Base-by-base conservation (phyloP, 2,113 vertebrate genomes). In the Daubentonia madagascariensis region DNA sequence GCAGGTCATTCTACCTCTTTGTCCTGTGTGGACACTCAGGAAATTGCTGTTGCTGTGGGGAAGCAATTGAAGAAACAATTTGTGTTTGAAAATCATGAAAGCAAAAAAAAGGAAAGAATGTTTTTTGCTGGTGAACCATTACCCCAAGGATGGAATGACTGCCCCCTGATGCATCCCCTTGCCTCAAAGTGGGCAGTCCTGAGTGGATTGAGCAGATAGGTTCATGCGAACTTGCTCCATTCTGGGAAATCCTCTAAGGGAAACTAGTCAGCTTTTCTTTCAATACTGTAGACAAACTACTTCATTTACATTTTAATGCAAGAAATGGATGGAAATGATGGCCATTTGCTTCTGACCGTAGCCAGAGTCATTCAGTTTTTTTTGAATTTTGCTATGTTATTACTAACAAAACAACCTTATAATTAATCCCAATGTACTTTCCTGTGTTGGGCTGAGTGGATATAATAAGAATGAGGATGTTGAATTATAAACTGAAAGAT, bases 251-350 rank as follows among this genome's bases (percentile, higher is more conserved):
- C 18, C 23, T 85, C 37, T 67, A 90, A 94, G 72, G 35, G 57
- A 96, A 95, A 91, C 70, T 54, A 72, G 75, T 92, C n/a, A 87
- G 48, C 32, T 79, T 94, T 90, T 78, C 63, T 92, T 96, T 85
- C 70, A 81, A 5, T 85, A 52, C 37, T 87, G 45, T 80, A 76
- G 50, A 94, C 50, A 95, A 84, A 67, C 25, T 20, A 61, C 32
- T 18, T 96, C 22, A 70, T 96, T 92, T 96, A 70, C 67, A 94
- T 94, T 92, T 94, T 88, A 80, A 92, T 94, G 22, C 35, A 88
- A 92, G 40, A 85, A 61, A 72, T 83, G 25, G 59, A 32, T 96
- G 20, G 63, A 95, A 95, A 92, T 85, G 12, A 92, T 97, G 91
- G 37, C 76, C 63, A 93, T 83, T 97, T 95, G 9, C 52, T 96